These are phyloP conservation scores for Flabesymbios commensalis DNA, from an alignment of 2,888 invertebrate species.

Conservation along the genomic window DNA sequence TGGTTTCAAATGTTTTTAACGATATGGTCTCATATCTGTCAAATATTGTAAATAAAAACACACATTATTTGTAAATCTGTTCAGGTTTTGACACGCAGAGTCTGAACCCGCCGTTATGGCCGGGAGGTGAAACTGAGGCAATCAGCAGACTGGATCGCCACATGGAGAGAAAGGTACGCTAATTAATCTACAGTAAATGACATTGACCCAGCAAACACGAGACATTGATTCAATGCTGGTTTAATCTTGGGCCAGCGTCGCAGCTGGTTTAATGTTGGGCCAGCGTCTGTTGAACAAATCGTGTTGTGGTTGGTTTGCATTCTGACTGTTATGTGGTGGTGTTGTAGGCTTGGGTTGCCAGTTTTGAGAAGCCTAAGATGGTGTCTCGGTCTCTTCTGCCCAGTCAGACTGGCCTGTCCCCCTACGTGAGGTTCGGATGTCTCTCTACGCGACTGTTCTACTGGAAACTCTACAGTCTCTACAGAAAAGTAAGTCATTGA, in stretches of 20 bases:
- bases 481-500: slow-evolving; percentile 67
- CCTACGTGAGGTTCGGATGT: slow-evolving; percentile 85
- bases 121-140: slow-evolving; percentile 77
- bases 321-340: background rate
- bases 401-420: slow-evolving; percentile 82
- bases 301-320: no score
- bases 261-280: no score
- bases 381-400: slow-evolving; percentile 82
- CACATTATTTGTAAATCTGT: slow-evolving; percentile 16
- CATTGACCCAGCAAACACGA: no score
- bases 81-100: slow-evolving; percentile 78
- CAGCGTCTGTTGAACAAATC: no score
- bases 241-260: no score
- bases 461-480: slow-evolving; percentile 74
- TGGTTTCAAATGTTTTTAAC: no score
- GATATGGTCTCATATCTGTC: no score
- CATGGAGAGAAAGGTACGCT: slow-evolving; percentile 58
- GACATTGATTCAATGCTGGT: no score
- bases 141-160: slow-evolving; percentile 71
- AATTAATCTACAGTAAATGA: background rate
- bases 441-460: slow-evolving; percentile 82
- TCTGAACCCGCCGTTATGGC: slow-evolving; percentile 74
- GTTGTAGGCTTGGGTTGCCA: slow-evolving; percentile 81
- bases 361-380: slow-evolving; percentile 86
- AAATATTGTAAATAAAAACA: no score